A percentile compares a stretch with the other conserved stretches of the same genome.
phyloP scores from a whole-genome alignment of 92 coral and sea anemone species.

The Muricea muricata region DNA sequence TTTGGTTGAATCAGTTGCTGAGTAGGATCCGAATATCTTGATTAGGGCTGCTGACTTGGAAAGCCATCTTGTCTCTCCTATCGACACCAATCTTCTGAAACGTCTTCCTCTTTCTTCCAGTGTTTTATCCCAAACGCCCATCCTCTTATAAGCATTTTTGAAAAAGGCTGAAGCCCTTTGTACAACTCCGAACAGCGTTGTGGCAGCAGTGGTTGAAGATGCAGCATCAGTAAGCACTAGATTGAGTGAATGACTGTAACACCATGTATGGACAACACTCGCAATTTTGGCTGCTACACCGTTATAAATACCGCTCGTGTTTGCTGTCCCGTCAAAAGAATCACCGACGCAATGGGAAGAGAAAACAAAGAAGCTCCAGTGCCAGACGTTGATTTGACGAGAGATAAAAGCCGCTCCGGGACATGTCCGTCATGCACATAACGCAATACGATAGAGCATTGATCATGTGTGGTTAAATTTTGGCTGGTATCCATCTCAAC shows the following conservation, averaged over 20 bases:
- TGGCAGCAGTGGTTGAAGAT: constrained; percentile 18
- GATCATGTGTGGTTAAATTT: constrained; percentile 20
- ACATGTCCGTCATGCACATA: constrained; percentile 6
- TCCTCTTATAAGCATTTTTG: not conserved
- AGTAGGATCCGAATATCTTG: constrained; percentile 20
- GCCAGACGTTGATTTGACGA: constrained; percentile 17
- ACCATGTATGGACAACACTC: not conserved
- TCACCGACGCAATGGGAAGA: constrained; percentile 30
- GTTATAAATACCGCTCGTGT: constrained; percentile 14
- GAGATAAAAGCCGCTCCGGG: constrained; percentile 10
- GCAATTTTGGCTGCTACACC: constrained; percentile 18
- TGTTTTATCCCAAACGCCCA: not conserved
- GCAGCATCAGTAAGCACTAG: constrained; percentile 43
- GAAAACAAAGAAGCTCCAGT: too few species aligned
- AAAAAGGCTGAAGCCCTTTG: not conserved
- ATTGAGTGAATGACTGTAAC: constrained; percentile 24
- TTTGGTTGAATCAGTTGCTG: constrained; percentile 6
- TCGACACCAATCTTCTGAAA: not conserved
- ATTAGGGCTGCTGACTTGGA: constrained; percentile 20
- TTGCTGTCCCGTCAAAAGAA: constrained; percentile 29
- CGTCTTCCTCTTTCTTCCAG: constrained; percentile 1
- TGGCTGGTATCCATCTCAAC: constrained; percentile 41
- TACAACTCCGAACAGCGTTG: constrained; percentile 23
- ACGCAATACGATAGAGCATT: constrained; percentile 15
- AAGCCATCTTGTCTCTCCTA: constrained; percentile 25